Evolutionary conservation across 2,797 vertebrate genomes (phyloP).

Genomic region (Antennarius maculatus): DNA sequence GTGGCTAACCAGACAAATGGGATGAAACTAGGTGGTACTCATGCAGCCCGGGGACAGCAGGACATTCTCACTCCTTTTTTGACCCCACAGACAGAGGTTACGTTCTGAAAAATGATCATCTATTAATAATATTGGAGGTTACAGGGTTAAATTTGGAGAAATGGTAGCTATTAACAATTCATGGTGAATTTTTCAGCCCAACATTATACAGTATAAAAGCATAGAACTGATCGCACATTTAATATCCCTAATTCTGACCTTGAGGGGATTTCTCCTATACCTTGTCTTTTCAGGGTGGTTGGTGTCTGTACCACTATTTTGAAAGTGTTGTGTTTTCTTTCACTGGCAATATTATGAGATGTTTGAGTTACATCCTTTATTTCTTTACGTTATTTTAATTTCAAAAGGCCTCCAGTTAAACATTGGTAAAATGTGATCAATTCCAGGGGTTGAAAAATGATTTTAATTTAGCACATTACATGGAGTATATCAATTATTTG

Average conservation of each 20-base stretch:
- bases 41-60: constrained; percentile 23
- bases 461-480: not conserved
- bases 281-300: constrained; percentile 1
- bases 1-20: constrained; percentile 40
- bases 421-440: too few species aligned
- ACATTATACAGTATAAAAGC: not conserved
- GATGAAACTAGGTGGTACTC: constrained; percentile 30
- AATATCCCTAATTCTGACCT: constrained; percentile 8
- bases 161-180: not conserved
- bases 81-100: not conserved
- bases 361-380: not conserved
- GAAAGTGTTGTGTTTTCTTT: constrained; percentile 1
- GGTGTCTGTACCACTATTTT: not conserved
- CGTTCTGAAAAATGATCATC: constrained; percentile 1
- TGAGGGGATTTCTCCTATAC: not conserved
- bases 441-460: not conserved
- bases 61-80: constrained; percentile 5
- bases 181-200: constrained; percentile 16
- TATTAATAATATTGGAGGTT: constrained; percentile 6
- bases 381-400: not conserved
- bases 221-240: not conserved
- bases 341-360: not conserved
- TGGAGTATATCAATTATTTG: not conserved
- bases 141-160: not conserved
- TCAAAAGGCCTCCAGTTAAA: not conserved